These are phyloP conservation scores for Eurois occulta DNA, from an alignment of 2,888 invertebrate species.

Conservation along the genomic window DNA sequence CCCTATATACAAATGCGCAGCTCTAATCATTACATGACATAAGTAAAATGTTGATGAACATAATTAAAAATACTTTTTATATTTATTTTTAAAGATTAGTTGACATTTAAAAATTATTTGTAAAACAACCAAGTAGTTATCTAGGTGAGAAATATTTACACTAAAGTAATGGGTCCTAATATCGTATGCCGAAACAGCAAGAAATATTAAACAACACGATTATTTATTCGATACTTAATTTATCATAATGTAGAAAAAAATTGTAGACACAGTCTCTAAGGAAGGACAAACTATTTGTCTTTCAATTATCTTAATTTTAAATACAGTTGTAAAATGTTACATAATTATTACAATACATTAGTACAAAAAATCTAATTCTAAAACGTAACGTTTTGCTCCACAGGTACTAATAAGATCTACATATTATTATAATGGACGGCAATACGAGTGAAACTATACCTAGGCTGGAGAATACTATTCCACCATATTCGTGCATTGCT, in stretches of 20 bases:
- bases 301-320: slow-evolving; percentile 7
- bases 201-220: background rate
- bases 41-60: slow-evolving; percentile 39
- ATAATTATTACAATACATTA: slow-evolving; percentile 9
- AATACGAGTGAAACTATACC: slow-evolving; percentile 32
- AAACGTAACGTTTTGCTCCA: slow-evolving; percentile 26
- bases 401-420: slow-evolving; percentile 45
- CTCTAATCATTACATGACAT: slow-evolving; percentile 41
- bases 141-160: slow-evolving; percentile 51
- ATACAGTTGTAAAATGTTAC: slow-evolving; percentile 10
- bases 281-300: background rate
- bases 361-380: slow-evolving; percentile 13
- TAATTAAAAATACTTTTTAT: slow-evolving; percentile 3
- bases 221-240: background rate
- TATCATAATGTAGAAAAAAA: background rate
- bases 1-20: slow-evolving; percentile 74
- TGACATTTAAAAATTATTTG: slow-evolving; percentile 3
- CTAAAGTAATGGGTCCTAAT: slow-evolving; percentile 1
- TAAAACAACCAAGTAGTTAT: slow-evolving; percentile 1
- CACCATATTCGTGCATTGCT: slow-evolving; percentile 75
- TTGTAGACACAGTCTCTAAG: background rate
- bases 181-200: background rate
- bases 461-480: slow-evolving; percentile 40
- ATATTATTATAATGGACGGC: slow-evolving; percentile 44
- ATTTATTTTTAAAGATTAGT: slow-evolving; percentile 15